Conservation (phyloP, 1,140 invertebrate species). For the Drosophila pseudoananassae region DNA sequence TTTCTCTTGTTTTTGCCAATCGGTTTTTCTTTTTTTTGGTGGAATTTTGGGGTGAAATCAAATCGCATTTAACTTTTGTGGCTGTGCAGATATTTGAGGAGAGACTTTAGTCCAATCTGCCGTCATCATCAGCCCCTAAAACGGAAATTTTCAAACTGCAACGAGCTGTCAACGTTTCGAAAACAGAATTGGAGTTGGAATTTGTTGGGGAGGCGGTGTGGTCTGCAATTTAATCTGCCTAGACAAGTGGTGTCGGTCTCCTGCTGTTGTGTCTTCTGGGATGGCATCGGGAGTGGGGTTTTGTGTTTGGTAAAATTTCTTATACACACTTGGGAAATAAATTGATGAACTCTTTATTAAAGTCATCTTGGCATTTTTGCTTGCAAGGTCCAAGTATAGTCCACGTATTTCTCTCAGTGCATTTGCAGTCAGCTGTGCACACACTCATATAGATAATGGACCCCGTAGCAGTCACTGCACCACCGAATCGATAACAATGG, state of each 20-base stretch:
- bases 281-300: not conserved
- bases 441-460: constrained; percentile 47
- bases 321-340: not conserved
- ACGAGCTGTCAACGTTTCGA: constrained; percentile 29
- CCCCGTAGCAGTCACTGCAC: constrained; percentile 11
- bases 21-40: constrained; percentile 18
- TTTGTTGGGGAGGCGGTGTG: not conserved
- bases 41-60: constrained; percentile 65
- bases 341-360: too few species aligned
- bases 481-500: constrained; percentile 57
- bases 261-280: constrained; percentile 21
- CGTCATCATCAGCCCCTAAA: constrained; percentile 40
- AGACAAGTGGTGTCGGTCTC: constrained; percentile 50
- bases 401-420: not conserved
- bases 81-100: constrained; percentile 39
- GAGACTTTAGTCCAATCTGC: constrained; percentile 30
- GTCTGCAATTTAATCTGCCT: constrained; percentile 67
- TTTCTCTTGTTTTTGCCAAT: constrained; percentile 42
- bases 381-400: too few species aligned
- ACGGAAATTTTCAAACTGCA: constrained; percentile 19
- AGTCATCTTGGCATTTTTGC: too few species aligned
- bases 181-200: not conserved
- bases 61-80: constrained; percentile 79
- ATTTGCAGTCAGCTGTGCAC: constrained; percentile 38
- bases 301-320: constrained; percentile 12